Conservation (phyloP, 2,113 vertebrate species). For the Rallus limicola region DNA sequence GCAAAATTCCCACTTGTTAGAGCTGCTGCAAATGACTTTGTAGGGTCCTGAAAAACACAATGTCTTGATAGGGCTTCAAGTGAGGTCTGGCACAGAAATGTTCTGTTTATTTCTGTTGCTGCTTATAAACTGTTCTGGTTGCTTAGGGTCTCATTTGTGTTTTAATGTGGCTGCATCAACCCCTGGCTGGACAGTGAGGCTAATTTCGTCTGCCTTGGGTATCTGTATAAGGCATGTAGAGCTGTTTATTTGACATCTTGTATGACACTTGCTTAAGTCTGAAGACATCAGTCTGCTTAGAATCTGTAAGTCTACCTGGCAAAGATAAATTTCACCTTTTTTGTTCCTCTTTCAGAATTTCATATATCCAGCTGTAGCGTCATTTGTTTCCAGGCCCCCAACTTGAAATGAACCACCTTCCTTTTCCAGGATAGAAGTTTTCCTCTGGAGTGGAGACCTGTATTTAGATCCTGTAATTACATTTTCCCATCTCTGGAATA, state of each 20-base stretch:
- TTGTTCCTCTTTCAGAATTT: background rate
- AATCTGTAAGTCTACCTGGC: background rate
- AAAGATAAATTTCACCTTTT: background rate
- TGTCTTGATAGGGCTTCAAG: background rate
- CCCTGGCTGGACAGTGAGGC: background rate
- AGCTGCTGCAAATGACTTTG: background rate
- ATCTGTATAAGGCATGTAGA: background rate
- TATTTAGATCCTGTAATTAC: background rate
- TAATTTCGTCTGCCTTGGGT: background rate
- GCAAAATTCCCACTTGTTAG: background rate
- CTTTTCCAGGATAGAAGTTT: background rate
- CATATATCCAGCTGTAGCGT: no score
- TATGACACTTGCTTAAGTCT: background rate
- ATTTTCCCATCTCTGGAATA: background rate
- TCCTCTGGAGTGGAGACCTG: background rate
- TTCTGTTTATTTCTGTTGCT: background rate
- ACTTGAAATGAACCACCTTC: background rate
- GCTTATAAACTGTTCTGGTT: background rate
- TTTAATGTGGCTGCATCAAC: background rate
- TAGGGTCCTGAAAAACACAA: background rate
- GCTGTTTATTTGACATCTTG: background rate
- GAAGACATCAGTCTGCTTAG: slow-evolving; percentile 8
- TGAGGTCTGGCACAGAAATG: background rate
- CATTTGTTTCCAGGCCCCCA: background rate
- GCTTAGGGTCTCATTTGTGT: slow-evolving; percentile 9